Evolutionary conservation across 2,888 invertebrate genomes (phyloP), one percentile per base, ranked within the genome.

Genomic region (Cryptocheilus praepositus): DNA sequence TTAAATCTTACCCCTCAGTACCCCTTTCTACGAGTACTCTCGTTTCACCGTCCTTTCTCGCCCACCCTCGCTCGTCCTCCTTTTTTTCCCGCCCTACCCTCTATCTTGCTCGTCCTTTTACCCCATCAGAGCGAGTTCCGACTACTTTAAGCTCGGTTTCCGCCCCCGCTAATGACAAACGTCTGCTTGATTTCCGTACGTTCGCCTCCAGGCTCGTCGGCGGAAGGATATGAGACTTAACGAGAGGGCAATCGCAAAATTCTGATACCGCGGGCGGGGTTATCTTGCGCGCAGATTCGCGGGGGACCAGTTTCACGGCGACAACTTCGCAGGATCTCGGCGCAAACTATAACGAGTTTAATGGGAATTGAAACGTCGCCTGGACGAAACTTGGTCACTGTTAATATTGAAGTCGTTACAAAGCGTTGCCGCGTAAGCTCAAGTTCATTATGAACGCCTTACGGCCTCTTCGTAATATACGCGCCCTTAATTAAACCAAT

Each of bases 121-220:
- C 77, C 70, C 76, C 82, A 80, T 82, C 83, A 79, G 79, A 74
- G 77, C 71, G 76, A 82, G 81, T 84, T 83, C 82, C 82, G 81
- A 77, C 76, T 80, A 74, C 79, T 81, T 80, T 81, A 82, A 81
- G 76, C 74, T 77, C 73, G 75, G 79, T 80, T 85, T 85, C 83
- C 84, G 81, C 79, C 73, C n/a, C 76, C 73, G 75, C 78, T 83
- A 85, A 85, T 81, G 83, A 82, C 81, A 81, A 83, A 80, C 82
- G 83, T 83, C 83, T 82, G 76, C 71, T 71, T 73, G 77, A 80
- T 81, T 79, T 74, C 70, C 69, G 68, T 62, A 52, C 57, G 62
- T 67, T 66, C 51, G 53, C 59, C 51, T 56, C 49, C 16, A 13
- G 49, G 16, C n/a, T 49, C 16, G 49, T 16, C 13, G 49, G 49